Conservation (phyloP, 2,888 invertebrate species). For the Lycia hirtaria region DNA sequence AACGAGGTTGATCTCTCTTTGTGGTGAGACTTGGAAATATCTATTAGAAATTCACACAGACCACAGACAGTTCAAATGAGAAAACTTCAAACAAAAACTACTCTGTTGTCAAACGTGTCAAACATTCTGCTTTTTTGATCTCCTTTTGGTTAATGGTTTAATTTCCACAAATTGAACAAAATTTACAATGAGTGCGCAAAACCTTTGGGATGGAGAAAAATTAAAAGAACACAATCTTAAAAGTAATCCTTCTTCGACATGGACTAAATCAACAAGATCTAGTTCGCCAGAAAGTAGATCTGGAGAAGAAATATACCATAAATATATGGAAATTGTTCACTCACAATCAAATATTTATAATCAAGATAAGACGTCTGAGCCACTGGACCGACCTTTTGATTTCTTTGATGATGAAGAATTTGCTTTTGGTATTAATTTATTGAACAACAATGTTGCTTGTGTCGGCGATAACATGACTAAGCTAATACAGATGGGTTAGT, state of each 20-base stretch:
- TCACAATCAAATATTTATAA: constrained; percentile 65
- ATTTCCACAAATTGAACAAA: background rate
- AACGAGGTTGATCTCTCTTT: no score
- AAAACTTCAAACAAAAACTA: no score
- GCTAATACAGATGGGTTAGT: constrained; percentile 75
- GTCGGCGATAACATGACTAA: constrained; percentile 75
- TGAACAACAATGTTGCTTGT: constrained; percentile 79
- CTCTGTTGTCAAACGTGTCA: no score
- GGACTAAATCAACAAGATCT: constrained; percentile 59
- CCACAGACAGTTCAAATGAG: no score
- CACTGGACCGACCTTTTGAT: constrained; percentile 71
- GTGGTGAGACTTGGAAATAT: no score
- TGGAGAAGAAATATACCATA: constrained; percentile 66
- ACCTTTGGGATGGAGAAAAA: constrained; percentile 52
- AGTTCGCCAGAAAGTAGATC: constrained; percentile 53
- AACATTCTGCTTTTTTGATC: background rate
- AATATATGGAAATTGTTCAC: constrained; percentile 68
- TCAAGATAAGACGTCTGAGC: constrained; percentile 60
- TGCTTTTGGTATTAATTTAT: constrained; percentile 75
- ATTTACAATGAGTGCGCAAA: constrained; percentile 44
- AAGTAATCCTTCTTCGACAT: constrained; percentile 47
- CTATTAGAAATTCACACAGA: no score
- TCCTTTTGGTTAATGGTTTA: background rate
- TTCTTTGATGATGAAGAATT: constrained; percentile 78
- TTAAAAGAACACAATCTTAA: constrained; percentile 41